Evolutionary conservation across 2,888 invertebrate genomes (phyloP), one percentile per base, ranked within the genome.

Genomic region (Apotomis capreana): DNA sequence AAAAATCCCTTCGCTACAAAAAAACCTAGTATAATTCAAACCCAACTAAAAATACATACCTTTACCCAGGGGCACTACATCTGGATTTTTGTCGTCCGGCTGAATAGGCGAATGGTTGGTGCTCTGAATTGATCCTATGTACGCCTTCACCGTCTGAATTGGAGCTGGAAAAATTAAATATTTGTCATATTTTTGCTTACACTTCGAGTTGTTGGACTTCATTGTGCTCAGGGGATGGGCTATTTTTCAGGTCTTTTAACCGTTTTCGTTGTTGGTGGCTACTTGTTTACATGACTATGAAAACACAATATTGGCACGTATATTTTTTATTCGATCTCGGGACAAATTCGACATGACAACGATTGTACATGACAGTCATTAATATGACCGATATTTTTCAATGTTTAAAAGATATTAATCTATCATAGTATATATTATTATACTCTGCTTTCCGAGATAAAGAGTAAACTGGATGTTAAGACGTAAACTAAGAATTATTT

Each of bases 51-150:
- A 13, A 60, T 10, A 69, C 69, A 46, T 93, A 97, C 97, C 97
- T 95, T 97, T 97, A 86, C 96, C 97, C 79, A 96, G 95, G 44
- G 97, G 97, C 74, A 97, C 96, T 76, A 97, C 97, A 86, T 97
- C 97, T 44, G 97, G 97, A 93, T 97, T 97, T 87, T 96, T 96
- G 89, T 98, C 98, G 84, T 98, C 97, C 80, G 96, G 96, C 84
- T 96, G 95, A 83, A 96, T 95, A 26, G 95, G 94, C 9, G 93
- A 92, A 78, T 91, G 91, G 80, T 88, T 89, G 10, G 83, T 81
- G 80, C 95, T 90, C 78, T 95, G 95, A 85, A 95, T 89, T 70
- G 95, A 94, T 76, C 95, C 95, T 89, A 96, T 96, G 87, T 96
- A 89, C n/a, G 87, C 86, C 78, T 93, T 93, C 81, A 86, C 86